Evolutionary conservation across 2,113 vertebrate species (phyloP).

Genomic region (Triplophysa tibetana): DNA sequence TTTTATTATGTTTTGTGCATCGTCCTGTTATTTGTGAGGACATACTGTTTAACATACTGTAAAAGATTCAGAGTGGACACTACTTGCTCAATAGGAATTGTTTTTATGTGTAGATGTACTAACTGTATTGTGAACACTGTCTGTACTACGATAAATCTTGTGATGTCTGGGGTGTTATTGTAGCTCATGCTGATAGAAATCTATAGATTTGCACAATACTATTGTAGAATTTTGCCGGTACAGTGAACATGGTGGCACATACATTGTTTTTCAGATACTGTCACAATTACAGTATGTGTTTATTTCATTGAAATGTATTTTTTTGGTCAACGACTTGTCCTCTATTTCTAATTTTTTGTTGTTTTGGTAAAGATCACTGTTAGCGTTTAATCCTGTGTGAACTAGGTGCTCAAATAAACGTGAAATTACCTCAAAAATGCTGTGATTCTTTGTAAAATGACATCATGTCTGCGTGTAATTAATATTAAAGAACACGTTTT

Average conservation of each 20-base stretch:
- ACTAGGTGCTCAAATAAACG: conserved; percentile 26
- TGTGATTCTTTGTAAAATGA: conserved; percentile 4
- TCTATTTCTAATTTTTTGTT: background rate
- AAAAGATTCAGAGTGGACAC: background rate
- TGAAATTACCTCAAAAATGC: conserved; percentile 24
- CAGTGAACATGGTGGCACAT: background rate
- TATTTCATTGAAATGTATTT: background rate
- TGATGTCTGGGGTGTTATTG: background rate
- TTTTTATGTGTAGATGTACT: conserved; percentile 4
- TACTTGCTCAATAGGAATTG: background rate
- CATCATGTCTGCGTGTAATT: background rate
- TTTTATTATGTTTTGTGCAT: background rate
- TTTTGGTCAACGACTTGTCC: background rate
- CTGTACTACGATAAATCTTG: conserved; percentile 13
- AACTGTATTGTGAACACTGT: background rate
- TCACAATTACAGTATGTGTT: background rate
- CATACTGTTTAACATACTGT: background rate
- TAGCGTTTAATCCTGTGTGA: background rate
- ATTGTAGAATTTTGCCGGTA: conserved; percentile 5
- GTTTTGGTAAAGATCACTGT: conserved; percentile 14
- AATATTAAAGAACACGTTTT: background rate
- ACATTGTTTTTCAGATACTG: background rate
- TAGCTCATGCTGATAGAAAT: conserved; percentile 14
- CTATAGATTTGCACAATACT: conserved; percentile 19
- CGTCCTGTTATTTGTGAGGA: background rate